Evolutionary conservation across 2,888 invertebrate species (phyloP).

Genomic region (Tinea pellionella): DNA sequence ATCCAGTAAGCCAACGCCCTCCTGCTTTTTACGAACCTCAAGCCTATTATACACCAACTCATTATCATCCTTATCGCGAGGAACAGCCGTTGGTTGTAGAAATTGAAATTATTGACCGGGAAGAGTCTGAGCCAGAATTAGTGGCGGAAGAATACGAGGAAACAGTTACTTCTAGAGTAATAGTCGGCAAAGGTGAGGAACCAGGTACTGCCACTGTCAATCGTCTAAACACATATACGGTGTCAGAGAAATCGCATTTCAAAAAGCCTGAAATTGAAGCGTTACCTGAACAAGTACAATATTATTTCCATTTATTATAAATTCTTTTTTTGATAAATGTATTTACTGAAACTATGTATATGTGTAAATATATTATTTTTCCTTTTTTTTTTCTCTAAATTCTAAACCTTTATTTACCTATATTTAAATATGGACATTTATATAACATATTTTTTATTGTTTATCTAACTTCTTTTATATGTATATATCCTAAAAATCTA

Average conservation of each 20-base stretch:
- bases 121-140: conserved; percentile 44
- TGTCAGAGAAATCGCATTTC: conserved; percentile 52
- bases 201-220: conserved; percentile 49
- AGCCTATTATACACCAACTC: conserved; percentile 31
- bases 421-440: no score
- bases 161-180: conserved; percentile 45
- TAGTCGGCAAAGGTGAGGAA: conserved; percentile 44
- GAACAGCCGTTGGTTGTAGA: neutral
- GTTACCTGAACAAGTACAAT: conserved; percentile 56
- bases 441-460: no score
- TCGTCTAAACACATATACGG: conserved; percentile 52
- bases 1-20: conserved; percentile 19
- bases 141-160: conserved; percentile 55
- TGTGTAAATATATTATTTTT: no score
- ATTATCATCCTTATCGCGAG: neutral
- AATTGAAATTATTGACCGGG: conserved; percentile 20
- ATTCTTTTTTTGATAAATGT: neutral
- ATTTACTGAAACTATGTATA: no score
- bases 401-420: no score
- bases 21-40: conserved; percentile 40
- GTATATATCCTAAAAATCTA: no score
- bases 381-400: no score
- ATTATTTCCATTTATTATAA: conserved; percentile 47
- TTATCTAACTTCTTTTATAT: no score
- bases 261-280: conserved; percentile 45